Conservation (phyloP, 2,888 invertebrate species). For the Mongoloraphidia duomilia region DNA sequence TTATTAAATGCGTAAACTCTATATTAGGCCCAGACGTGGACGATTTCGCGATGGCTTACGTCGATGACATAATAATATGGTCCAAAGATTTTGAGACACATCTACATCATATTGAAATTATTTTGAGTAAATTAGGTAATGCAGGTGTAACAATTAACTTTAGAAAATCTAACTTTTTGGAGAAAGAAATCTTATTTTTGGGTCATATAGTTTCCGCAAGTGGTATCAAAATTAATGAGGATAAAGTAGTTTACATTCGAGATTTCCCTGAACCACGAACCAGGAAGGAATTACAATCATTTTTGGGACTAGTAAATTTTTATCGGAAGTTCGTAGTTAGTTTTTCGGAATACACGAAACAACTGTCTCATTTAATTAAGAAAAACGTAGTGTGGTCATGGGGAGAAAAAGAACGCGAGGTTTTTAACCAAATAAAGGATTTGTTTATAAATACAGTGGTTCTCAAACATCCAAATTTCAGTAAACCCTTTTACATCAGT, state of each 20-base stretch:
- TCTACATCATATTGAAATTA: not conserved
- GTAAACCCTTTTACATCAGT: not conserved
- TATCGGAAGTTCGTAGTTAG: not conserved
- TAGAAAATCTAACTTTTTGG: not conserved
- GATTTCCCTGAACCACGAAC: not conserved
- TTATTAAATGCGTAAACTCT: too few species aligned
- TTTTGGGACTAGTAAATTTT: not conserved
- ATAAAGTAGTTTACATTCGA: not conserved
- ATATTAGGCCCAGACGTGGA: not conserved
- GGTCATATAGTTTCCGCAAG: not conserved
- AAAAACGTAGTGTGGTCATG: not conserved
- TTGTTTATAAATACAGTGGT: not conserved
- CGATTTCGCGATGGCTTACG: not conserved
- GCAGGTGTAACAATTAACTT: not conserved
- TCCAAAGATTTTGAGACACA: not conserved
- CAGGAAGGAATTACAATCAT: not conserved
- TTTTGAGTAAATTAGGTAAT: not conserved
- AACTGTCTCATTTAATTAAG: not conserved
- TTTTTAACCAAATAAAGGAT: not conserved
- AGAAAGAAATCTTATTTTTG: not conserved
- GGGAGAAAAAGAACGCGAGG: not conserved
- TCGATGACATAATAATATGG: not conserved
- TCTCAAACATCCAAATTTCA: not conserved
- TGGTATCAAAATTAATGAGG: not conserved
- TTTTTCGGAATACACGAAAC: not conserved